Conservation (phyloP, 2,888 invertebrate species). For the Ariolimax columbianus region DNA sequence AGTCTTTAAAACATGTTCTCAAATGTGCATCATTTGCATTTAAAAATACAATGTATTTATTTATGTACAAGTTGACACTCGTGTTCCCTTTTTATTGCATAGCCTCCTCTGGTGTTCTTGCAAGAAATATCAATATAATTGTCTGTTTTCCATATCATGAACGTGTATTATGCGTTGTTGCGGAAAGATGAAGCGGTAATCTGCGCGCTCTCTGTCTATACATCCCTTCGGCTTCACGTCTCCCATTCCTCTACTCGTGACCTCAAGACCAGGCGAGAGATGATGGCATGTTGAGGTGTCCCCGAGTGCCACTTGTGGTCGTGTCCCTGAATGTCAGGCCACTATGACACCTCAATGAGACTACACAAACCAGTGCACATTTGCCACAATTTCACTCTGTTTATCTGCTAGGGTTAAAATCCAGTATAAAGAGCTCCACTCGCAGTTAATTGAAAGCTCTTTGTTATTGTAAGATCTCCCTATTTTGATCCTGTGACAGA, state of each 20-base stretch:
- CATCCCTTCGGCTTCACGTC: neutral
- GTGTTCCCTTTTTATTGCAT: no score
- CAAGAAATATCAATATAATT: no score
- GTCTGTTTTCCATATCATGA: neutral
- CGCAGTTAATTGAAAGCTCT: conserved; percentile 44
- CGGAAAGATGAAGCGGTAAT: neutral
- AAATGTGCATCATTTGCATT: no score
- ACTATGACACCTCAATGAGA: conserved; percentile 45
- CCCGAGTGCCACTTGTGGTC: conserved; percentile 41
- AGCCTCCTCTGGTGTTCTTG: no score
- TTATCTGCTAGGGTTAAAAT: conserved; percentile 38
- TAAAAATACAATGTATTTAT: no score
- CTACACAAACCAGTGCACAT: neutral
- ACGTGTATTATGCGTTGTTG: neutral
- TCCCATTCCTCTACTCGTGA: neutral
- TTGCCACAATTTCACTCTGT: conserved; percentile 28
- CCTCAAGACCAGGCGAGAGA: neutral
- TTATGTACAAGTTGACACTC: no score
- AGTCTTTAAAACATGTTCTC: no score
- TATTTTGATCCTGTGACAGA: conserved; percentile 17
- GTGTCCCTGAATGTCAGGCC: conserved; percentile 36
- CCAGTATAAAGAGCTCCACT: conserved; percentile 17
- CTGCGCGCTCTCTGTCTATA: neutral
- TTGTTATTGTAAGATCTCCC: conserved; percentile 33
- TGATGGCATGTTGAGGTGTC: conserved; percentile 13